Percentiles rank a stretch among this genome's conserved stretches.
phyloP scores from a whole-genome alignment of 2,113 vertebrate species.

The Glaucidium brasilianum region DNA sequence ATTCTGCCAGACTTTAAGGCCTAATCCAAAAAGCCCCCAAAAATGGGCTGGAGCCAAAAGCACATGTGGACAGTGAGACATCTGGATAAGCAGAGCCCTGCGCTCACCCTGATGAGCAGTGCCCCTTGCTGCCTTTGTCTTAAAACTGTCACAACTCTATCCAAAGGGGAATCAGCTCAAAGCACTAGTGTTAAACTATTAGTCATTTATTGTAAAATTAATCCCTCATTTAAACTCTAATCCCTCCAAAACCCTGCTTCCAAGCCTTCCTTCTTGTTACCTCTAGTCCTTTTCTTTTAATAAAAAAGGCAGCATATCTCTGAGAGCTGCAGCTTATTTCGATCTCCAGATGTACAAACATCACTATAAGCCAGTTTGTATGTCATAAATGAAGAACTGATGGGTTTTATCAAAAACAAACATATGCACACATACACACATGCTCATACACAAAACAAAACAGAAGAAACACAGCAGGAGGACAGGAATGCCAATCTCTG shows the following conservation, averaged over 20 bases:
- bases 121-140: not conserved
- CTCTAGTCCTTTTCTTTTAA: slow-evolving; percentile 47
- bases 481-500: not conserved
- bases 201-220: slow-evolving; percentile 34
- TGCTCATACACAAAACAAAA: slow-evolving; percentile 25
- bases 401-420: slow-evolving; percentile 53
- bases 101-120: not conserved
- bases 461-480: not conserved
- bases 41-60: not conserved
- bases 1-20: not conserved
- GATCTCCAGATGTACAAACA: slow-evolving; percentile 67
- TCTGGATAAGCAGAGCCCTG: not conserved
- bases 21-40: slow-evolving; percentile 2
- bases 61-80: not conserved
- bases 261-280: slow-evolving; percentile 1
- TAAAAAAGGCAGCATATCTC: slow-evolving; percentile 38
- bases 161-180: not conserved
- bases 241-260: not conserved
- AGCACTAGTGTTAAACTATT: not conserved
- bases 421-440: not conserved
- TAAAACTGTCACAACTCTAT: not conserved
- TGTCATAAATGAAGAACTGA: slow-evolving; percentile 53
- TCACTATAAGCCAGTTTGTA: slow-evolving; percentile 40
- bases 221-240: slow-evolving; percentile 9
- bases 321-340: slow-evolving; percentile 4